phyloP scores from a whole-genome alignment of 2,888 invertebrate genomes.

The Drosophila niveifrons region DNA sequence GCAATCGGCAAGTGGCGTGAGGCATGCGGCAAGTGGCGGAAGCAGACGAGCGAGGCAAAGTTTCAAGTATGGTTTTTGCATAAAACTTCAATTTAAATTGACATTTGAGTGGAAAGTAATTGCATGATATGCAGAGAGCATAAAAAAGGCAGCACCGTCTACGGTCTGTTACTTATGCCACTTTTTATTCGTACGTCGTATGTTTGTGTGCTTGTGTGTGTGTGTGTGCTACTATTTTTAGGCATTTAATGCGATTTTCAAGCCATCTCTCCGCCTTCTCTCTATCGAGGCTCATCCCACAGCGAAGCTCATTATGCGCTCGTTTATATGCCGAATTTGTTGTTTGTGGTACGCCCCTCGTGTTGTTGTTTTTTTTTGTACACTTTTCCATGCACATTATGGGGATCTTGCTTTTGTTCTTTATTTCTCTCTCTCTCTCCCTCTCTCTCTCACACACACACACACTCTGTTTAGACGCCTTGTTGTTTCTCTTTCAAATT shows the following conservation, averaged over 20 bases:
- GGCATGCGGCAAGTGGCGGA: neutral
- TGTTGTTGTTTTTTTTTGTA: conserved; percentile 48
- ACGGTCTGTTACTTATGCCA: conserved; percentile 61
- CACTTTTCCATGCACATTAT: conserved; percentile 69
- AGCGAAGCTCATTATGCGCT: conserved; percentile 78
- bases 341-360: conserved; percentile 61
- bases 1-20: neutral
- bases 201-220: conserved; percentile 4
- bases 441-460: conserved; percentile 16
- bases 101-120: conserved; percentile 83
- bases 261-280: conserved; percentile 21
- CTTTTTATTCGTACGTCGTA: conserved; percentile 6
- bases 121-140: conserved; percentile 79
- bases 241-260: conserved; percentile 76
- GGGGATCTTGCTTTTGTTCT: conserved; percentile 52
- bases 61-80: conserved; percentile 81
- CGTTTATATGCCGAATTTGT: conserved; percentile 81
- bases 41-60: conserved; percentile 43
- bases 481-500: conserved; percentile 62
- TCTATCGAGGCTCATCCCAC: conserved; percentile 51
- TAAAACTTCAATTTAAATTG: conserved; percentile 82
- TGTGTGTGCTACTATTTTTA: conserved; percentile 65
- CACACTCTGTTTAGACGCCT: neutral
- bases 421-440: conserved; percentile 21
- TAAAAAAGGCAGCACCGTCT: conserved; percentile 71